phyloP scores from a whole-genome alignment of 2,797 vertebrate species.

The Pteronotus mesoamericanus region DNA sequence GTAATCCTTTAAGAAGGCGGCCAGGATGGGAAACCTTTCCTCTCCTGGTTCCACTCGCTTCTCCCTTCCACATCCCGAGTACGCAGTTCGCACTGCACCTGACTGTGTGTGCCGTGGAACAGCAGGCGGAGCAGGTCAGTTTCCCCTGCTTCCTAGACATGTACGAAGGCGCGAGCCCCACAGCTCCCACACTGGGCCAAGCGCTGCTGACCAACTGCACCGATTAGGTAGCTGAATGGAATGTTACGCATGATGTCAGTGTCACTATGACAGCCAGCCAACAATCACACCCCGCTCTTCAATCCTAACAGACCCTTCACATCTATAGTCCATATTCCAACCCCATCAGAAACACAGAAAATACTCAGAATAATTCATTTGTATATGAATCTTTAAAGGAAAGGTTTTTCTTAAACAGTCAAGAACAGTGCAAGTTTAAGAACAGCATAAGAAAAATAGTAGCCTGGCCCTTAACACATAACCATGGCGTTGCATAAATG shows the following conservation, averaged over 20 bases:
- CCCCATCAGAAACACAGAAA: constrained; percentile 15
- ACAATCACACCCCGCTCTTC: not conserved
- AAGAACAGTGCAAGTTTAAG: not conserved
- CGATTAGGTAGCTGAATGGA: not conserved
- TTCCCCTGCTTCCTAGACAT: not conserved
- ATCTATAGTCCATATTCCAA: not conserved
- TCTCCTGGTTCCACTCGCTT: not conserved
- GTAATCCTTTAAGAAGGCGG: not conserved
- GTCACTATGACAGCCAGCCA: not conserved
- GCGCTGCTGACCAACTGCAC: not conserved
- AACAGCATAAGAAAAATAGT: not conserved
- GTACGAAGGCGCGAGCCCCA: not conserved
- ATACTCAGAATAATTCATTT: constrained; percentile 29
- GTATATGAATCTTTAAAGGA: not conserved
- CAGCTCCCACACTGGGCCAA: not conserved
- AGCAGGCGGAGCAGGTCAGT: not conserved
- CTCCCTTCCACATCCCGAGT: not conserved
- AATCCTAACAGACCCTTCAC: not conserved
- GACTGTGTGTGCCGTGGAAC: not conserved
- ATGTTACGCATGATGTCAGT: not conserved
- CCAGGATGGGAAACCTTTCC: not conserved
- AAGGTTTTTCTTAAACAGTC: constrained; percentile 4
- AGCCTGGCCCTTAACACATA: not conserved
- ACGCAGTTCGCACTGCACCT: not conserved
- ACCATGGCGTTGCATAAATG: not conserved